Percentiles rank a stretch among this genome's conserved stretches.
These are phyloP conservation scores for Euthynnus affinis DNA, from an alignment of 2,797 vertebrate genomes.

Conservation along the genomic window DNA sequence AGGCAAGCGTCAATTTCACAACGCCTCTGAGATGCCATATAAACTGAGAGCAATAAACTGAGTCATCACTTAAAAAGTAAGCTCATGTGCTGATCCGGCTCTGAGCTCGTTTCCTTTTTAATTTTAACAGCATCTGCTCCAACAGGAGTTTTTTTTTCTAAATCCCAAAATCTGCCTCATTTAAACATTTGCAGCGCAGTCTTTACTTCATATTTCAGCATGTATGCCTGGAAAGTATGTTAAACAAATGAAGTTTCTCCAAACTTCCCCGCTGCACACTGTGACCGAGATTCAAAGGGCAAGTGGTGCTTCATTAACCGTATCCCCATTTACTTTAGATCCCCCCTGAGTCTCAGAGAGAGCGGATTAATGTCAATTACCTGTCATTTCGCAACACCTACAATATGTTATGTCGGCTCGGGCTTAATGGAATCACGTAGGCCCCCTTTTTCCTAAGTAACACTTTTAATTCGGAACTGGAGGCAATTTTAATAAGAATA, in stretches of 20 bases:
- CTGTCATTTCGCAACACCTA: slow-evolving; percentile 78
- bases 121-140: not conserved
- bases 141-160: not conserved
- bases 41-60: slow-evolving; percentile 35
- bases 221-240: slow-evolving; percentile 39
- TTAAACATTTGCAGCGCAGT: not conserved
- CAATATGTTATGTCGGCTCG: slow-evolving; percentile 47
- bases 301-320: slow-evolving; percentile 85
- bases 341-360: slow-evolving; percentile 76
- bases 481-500: not conserved
- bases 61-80: slow-evolving; percentile 63
- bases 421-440: slow-evolving; percentile 9
- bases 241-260: slow-evolving; percentile 67
- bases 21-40: slow-evolving; percentile 25
- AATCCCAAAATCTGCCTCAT: not conserved
- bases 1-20: slow-evolving; percentile 41
- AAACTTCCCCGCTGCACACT: slow-evolving; percentile 77
- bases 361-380: slow-evolving; percentile 84
- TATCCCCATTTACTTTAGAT: slow-evolving; percentile 77
- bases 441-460: not conserved
- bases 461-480: not conserved
- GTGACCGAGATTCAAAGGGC: slow-evolving; percentile 80
- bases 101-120: not conserved
- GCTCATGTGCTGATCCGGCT: not conserved
- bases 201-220: slow-evolving; percentile 24